phyloP scores from a whole-genome alignment of 53 echinoderm and acorn worm genomes.

The Mesocentrotus franciscanus region DNA sequence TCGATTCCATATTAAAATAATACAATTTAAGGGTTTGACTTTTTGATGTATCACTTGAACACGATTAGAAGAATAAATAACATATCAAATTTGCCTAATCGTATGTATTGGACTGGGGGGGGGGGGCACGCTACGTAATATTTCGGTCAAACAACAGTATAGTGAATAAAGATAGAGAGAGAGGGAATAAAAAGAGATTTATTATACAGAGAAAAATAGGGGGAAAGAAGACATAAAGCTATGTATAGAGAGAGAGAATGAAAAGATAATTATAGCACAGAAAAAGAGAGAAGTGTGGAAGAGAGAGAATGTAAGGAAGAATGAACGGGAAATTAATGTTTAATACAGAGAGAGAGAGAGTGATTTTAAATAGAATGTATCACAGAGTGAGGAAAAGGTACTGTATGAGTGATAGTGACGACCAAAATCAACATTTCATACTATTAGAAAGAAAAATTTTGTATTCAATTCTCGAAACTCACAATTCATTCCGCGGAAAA shows the following conservation, averaged over 20 bases:
- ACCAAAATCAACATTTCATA: background rate
- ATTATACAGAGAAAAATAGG: no score
- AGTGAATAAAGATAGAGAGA: background rate
- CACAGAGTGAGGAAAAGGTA: background rate
- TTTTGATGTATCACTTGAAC: no score
- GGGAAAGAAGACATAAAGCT: no score
- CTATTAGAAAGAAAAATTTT: background rate
- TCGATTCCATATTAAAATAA: no score
- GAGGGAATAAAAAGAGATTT: no score
- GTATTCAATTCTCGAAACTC: conserved; percentile 18
- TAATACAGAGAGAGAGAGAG: background rate
- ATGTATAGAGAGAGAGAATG: background rate
- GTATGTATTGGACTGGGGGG: no score
- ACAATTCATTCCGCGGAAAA: conserved; percentile 77
- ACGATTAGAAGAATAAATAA: no score
- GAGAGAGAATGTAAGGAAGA: background rate
- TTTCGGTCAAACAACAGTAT: no score
- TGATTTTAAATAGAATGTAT: background rate
- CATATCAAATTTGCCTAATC: no score
- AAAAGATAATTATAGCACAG: no score
- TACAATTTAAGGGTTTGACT: no score
- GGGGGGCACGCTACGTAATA: no score
- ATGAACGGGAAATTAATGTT: background rate
- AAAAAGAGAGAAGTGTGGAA: background rate
- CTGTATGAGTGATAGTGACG: background rate